These are phyloP conservation scores for Sternotherus odoratus DNA, from an alignment of 2,797 vertebrate genomes.

Conservation along the genomic window DNA sequence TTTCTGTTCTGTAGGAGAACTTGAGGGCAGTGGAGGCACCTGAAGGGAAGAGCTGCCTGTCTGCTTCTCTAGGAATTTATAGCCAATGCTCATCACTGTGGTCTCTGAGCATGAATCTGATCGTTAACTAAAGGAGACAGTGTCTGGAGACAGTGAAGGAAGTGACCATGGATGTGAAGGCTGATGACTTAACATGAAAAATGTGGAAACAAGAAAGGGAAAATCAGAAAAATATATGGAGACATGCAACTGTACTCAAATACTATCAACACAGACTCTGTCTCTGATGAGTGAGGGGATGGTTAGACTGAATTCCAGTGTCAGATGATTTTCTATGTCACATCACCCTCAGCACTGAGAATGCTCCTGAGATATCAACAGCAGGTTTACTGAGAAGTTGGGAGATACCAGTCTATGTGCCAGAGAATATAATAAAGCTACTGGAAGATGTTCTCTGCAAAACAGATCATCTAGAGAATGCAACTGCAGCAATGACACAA, in stretches of 20 bases:
- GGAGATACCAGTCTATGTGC: neutral
- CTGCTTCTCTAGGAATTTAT: neutral
- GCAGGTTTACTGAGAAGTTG: neutral
- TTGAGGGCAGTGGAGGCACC: neutral
- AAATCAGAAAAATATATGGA: neutral
- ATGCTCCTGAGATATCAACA: neutral
- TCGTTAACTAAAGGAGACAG: neutral
- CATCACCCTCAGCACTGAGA: neutral
- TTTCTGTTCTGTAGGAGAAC: neutral
- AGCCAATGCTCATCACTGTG: neutral
- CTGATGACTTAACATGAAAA: neutral
- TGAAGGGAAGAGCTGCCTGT: neutral
- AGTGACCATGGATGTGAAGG: neutral
- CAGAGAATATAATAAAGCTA: neutral
- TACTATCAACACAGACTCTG: neutral
- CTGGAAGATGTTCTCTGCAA: neutral
- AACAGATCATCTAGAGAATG: neutral
- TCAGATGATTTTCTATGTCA: neutral
- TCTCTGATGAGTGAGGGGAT: neutral
- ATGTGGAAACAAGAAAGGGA: slow-evolving; percentile 1
- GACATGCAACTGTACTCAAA: neutral
- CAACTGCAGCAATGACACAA: rapidly evolving
- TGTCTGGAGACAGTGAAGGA: slow-evolving; percentile 10
- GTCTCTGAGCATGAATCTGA: neutral
- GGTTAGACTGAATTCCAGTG: neutral